Base-by-base conservation (phyloP, 30 jellyfish, hydroid and myxozoan species). In the Rhopilema esculentum region DNA sequence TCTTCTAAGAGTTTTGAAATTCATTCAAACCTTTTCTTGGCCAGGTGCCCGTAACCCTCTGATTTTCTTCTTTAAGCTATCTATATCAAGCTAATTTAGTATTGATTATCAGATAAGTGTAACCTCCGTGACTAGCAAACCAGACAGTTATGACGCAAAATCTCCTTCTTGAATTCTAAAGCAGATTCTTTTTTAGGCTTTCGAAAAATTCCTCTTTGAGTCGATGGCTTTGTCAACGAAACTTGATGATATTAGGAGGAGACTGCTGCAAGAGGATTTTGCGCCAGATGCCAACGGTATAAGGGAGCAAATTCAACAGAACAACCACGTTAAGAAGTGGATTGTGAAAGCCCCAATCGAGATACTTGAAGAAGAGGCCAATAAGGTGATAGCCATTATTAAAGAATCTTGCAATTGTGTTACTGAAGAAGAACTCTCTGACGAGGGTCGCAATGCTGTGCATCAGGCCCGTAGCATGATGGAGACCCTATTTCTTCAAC, bases 321-420 rank as follows among this genome's bases (percentile, higher is more conserved):
- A 94, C 64, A 95, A 94, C 19, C 97, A 94, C 67, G 96, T 94
- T 26, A 96, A 95, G 79, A 94, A 94, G 53, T 94, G 98, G 98
- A 94, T 94, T 49, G 95, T 88, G 0, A 94, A 94, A 82, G 98
- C 98, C n/a, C 98, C 98, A 16, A 90, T 94, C 63, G 98, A 90
- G 53, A 53, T 94, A 12, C 94, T 94, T 16, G 93, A 86, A 27
- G 97, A 94, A 25, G 98, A 94, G 69, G 82, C 92, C 19, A 30
- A 22, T 27, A 82, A 79, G 57, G 98, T 94, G 4, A 65, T 88
- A 12, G 75, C 73, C 48, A 75, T 84, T 61, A 89, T 94, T 25
- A 94, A 81, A 70, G 96, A 89, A 9, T 89, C 98, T 15, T 89
- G 96, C 49, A 82, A 80, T 30, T 84, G 96, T 69, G 87, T 72